Conservation (phyloP, 1,140 invertebrate genomes). For the Neuroterus valhalla region DNA sequence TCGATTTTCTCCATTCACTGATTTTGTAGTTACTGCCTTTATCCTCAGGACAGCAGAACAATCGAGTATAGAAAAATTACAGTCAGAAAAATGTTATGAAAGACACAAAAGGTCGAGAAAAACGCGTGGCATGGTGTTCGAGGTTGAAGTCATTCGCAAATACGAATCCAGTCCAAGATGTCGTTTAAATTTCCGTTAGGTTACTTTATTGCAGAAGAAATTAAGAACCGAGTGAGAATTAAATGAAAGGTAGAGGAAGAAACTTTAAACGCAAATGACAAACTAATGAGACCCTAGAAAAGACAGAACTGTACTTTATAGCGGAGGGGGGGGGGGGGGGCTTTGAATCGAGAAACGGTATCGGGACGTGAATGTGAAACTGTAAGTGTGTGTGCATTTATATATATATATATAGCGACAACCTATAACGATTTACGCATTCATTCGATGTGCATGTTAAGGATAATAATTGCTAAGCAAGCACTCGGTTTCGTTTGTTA, state of each 20-base stretch:
- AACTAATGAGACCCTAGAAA: slow-evolving; percentile 10
- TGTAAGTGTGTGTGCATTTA: background rate
- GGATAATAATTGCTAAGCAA: background rate
- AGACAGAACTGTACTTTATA: background rate
- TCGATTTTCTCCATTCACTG: too few species aligned
- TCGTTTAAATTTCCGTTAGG: slow-evolving; percentile 53
- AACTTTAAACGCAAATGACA: background rate
- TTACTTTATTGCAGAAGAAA: slow-evolving; percentile 55
- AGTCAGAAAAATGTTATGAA: too few species aligned
- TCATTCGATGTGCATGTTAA: background rate
- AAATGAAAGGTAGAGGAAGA: background rate
- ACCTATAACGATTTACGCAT: background rate
- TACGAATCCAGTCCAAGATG: slow-evolving; percentile 33
- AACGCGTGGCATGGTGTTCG: slow-evolving; percentile 48
- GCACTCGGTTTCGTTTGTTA: background rate
- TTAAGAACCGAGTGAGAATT: background rate
- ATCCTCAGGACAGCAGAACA: too few species aligned
- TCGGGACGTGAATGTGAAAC: background rate
- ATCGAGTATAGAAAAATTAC: too few species aligned
- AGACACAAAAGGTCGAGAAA: background rate
- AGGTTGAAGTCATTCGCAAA: slow-evolving; percentile 47
- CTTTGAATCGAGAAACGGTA: slow-evolving; percentile 1
- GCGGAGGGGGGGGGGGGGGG: background rate
- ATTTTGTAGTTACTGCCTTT: too few species aligned
- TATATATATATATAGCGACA: too few species aligned